A percentile compares a stretch with the other conserved stretches of the same genome.
These are phyloP conservation scores for Bombus sylvicola DNA, from an alignment of 1,140 invertebrate species.

Conservation along the genomic window DNA sequence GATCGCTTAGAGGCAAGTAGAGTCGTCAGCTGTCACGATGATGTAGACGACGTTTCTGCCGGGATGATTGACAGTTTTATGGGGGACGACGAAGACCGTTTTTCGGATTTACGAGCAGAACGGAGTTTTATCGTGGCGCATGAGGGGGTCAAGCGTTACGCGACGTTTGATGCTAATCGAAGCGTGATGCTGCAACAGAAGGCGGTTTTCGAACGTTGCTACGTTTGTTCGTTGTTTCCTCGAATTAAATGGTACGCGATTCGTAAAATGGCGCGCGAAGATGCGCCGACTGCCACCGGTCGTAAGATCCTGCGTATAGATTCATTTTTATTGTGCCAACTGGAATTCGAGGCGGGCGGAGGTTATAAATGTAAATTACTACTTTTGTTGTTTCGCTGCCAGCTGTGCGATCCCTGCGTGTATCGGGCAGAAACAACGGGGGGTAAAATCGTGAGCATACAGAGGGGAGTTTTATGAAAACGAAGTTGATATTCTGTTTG, in stretches of 20 bases:
- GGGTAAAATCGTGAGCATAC: neutral
- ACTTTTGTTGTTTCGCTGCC: conserved; percentile 21
- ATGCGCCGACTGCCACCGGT: neutral
- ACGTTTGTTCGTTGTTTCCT: neutral
- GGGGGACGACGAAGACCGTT: conserved; percentile 65
- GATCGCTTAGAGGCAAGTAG: conserved; percentile 73
- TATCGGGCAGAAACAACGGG: neutral
- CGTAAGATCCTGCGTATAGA: neutral
- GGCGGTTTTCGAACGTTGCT: neutral
- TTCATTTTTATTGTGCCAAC: neutral
- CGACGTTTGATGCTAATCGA: conserved; percentile 62
- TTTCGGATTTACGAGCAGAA: conserved; percentile 72
- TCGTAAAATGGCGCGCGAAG: no score
- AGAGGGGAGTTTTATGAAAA: conserved; percentile 9
- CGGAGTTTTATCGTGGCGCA: conserved; percentile 46
- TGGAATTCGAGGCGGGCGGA: neutral
- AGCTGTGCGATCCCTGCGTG: conserved; percentile 13
- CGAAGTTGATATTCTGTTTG: neutral
- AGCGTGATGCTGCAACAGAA: conserved; percentile 15
- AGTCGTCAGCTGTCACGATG: conserved; percentile 76
- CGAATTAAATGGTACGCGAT: no score
- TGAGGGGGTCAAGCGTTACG: conserved; percentile 23
- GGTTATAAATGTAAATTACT: conserved; percentile 35
- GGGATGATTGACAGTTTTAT: conserved; percentile 80
- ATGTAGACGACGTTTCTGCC: conserved; percentile 60